Base-by-base conservation (phyloP, 2,888 invertebrate species). In the Adelognathus sp. region DNA sequence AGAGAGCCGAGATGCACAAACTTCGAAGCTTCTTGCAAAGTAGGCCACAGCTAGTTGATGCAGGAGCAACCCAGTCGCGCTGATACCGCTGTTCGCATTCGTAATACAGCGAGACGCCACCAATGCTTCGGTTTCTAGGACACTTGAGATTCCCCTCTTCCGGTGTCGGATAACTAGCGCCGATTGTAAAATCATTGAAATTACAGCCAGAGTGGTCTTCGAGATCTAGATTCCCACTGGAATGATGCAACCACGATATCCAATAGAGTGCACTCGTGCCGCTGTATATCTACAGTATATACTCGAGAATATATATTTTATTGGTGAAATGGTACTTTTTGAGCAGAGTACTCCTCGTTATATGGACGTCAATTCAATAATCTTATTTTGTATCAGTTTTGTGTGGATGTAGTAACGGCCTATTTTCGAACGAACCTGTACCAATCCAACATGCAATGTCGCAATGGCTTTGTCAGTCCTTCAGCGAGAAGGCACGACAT, bases 171-270 rank as follows among this genome's bases (percentile, higher is more conserved):
- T 56, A 73, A 73, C 64, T 58, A 64, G 64, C 64, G 56, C 6
- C 64, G 36, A 56, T 73, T 73, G 56, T 73, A 27, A 58, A 54
- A 36, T 56, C 46, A 73, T 73, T 64, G 31, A 56, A 73, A 63
- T 63, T 56, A 63, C 44, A 73, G 31, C 21, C 27, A 6, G 46
- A 31, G 6, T 5, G 31, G 52, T 33, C 31, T 31, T 33, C 31
- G n/a, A 39, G 39, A 52, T 39, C 31, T 41, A 21, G 9, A 63
- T 41, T 41, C 21, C 50, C 50, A 50, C 24, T 24, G 11, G 11
- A 50, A 50, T 50, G 7, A 44, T 24, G 50, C 24, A 7, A n/a
- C 2, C 39, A 1, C 11, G 3, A 41, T 41, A 41, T 41, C 14
- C 14, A 11, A 50, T 1, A 16, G 50, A 21, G 50, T 18, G 46